Base-by-base conservation (phyloP, 2,113 vertebrate genomes). In the Pseudorasbora parva region DNA sequence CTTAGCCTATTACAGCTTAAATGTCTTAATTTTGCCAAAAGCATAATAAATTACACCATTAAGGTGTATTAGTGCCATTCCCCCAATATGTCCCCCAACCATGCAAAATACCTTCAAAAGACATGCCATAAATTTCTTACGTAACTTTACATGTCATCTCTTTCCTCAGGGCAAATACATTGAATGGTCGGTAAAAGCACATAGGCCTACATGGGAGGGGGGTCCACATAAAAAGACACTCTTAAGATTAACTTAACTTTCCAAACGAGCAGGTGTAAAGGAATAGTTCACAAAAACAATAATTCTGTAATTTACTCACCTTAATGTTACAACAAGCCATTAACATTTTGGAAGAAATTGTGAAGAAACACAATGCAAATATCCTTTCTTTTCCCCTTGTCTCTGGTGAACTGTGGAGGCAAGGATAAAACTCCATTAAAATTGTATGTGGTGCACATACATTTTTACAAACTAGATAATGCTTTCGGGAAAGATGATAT, bases 21-120 rank as follows among this genome's bases (percentile, higher is more conserved):
- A 76, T 12, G 12, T 56, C 72, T 49, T 33, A 23, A 81, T 43
- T 64, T 51, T 51, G 19, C 71, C 27, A 81, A 56, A 80, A 81
- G 27, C 45, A 27, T 81, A 54, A 85, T 81, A 74, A 41, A 84
- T 85, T 81, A 78, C 33, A 54, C 56, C 64, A 82, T 76, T 57
- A 69, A 45, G 71, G 33, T 57, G 45, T 56, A 51, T 19, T 30
- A n/a, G n/a, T n/a, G n/a, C n/a, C n/a, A 75, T 56, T 43, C 19
- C 23, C 8, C 4, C 12, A n/a, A 10, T 15, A 37, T 79, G 43
- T 2, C 54, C 8, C n/a, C 4, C 15, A 41, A 37, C 49, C 14
- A 81, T n/a, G n/a, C n/a, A n/a, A n/a, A n/a, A n/a, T n/a, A n/a
- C n/a, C n/a, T n/a, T n/a, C n/a, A n/a, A n/a, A 7, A 56, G 30